Evolutionary conservation across 2,113 vertebrate species (phyloP), one percentile per base, ranked within the genome.

Genomic region (Danionella cerebrum): DNA sequence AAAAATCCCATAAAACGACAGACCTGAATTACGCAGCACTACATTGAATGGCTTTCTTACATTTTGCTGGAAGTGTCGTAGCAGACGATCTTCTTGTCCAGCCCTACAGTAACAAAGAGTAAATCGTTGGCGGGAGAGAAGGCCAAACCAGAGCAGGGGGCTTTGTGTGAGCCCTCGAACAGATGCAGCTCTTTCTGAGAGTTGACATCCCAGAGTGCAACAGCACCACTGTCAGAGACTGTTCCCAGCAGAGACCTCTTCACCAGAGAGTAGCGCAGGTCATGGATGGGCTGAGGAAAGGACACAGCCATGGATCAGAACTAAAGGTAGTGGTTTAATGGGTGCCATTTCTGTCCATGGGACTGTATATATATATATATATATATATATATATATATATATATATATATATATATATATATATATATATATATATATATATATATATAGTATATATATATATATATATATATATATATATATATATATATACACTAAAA

Each of bases 81-180:
- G 70, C 94, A 94, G 85, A 96, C 84, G 71, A 98, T 92, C 88
- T 92, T 95, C 85, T 98, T 99, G 85, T 99, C 96, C 78, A 98
- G 83, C 45, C 96, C 96, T 35, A 97, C 89, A 27, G 92, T 97
- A 79, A 94, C 91, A 78, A 96, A 87, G 9, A 99, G 86, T 76
- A 98, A 72, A 36, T 98, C 94, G 58, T 92, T 97, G 82, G 92
- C 88, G 10, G 96, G 96, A 60, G 96, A 99, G 86, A 99, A 99
- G 71, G 89, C 90, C 58, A 99, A 82, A 73, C 91, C 92, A 1
- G 90, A 94, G 70, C 91, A 91, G 1, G 96, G 96, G 13, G 94
- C 96, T 80, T 96, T 97, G 74, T 99, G 96, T 13, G 91, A 79
- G 14, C 81, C 78, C 52, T 93, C 90, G 39, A 99, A 98, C 33